Conservation (phyloP, 2,113 vertebrate genomes). For the Colinus virginianus region DNA sequence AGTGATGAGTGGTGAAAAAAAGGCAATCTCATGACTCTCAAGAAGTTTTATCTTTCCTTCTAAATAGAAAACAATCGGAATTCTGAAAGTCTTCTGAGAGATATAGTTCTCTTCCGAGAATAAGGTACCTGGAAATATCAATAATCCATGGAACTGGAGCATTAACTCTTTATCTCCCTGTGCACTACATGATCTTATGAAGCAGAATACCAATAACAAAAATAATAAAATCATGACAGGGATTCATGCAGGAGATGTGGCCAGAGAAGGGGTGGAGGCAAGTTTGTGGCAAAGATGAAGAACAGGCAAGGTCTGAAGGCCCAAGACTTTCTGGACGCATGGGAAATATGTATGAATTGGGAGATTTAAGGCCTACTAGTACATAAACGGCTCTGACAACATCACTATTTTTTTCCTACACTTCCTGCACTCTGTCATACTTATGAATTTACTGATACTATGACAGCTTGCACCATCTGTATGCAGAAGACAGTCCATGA, state of each 20-base stretch:
- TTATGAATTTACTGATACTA: neutral
- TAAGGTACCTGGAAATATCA: too few relatives aligned
- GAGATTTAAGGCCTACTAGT: neutral
- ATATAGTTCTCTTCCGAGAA: too few relatives aligned
- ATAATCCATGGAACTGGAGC: too few relatives aligned
- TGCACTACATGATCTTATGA: too few relatives aligned
- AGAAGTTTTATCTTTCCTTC: too few relatives aligned
- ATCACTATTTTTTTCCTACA: neutral
- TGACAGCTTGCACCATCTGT: neutral
- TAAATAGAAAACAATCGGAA: too few relatives aligned
- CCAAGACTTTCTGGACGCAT: neutral
- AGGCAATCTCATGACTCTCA: too few relatives aligned
- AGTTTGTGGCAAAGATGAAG: neutral
- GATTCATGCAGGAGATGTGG: neutral
- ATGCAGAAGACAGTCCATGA: neutral
- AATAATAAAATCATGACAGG: too few relatives aligned
- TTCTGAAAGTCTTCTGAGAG: too few relatives aligned
- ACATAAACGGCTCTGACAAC: neutral
- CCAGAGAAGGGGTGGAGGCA: neutral
- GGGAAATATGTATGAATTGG: neutral
- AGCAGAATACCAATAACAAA: too few relatives aligned
- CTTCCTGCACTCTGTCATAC: fast-evolving
- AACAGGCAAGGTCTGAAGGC: neutral
- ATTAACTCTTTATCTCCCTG: too few relatives aligned
- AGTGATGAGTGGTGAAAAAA: too few relatives aligned